Percentiles rank a stretch among this genome's conserved stretches.
Conservation (phyloP, 64 coral and sea anemone species). For the Hydrozoanthus tunicans region DNA sequence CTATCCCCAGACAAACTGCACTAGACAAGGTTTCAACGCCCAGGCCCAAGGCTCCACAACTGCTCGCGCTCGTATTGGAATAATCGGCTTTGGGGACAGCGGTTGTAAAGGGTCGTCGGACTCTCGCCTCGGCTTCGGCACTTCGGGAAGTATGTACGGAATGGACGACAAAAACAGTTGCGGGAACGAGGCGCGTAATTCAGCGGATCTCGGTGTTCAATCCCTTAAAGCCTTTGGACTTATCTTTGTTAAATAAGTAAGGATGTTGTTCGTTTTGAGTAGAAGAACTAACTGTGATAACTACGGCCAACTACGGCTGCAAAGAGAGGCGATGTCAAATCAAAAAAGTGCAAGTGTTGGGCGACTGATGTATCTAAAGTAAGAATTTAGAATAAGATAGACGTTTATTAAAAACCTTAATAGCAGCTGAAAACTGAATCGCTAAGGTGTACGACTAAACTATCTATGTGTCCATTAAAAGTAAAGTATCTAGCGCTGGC, state of each 20-base stretch:
- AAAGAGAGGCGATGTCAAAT: too few species aligned
- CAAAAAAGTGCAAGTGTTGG: too few species aligned
- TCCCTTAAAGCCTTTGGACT: constrained; percentile 32
- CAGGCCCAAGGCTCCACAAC: background rate
- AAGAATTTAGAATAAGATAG: too few species aligned
- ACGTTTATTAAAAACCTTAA: too few species aligned
- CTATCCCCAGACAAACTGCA: constrained; percentile 16
- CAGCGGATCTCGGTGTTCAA: constrained; percentile 14
- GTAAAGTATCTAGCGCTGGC: too few species aligned
- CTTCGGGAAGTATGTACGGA: constrained; percentile 49
- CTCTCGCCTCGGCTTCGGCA: constrained; percentile 35
- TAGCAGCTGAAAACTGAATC: too few species aligned
- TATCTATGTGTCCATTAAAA: too few species aligned
- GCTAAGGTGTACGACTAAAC: too few species aligned
- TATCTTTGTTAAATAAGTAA: constrained; percentile 40
- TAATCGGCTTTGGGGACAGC: constrained; percentile 7
- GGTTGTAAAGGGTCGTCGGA: background rate
- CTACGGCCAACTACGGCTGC: too few species aligned
- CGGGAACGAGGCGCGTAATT: constrained; percentile 42
- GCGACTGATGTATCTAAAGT: too few species aligned
- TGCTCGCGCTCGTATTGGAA: constrained; percentile 27
- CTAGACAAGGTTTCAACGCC: constrained; percentile 46
- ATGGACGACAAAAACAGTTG: constrained; percentile 18
- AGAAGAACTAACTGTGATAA: too few species aligned
- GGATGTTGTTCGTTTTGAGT: too few species aligned